Evolutionary conservation across 2,113 vertebrate species (phyloP), one percentile per base, ranked within the genome.

Genomic region (Aptenodytes patagonicus): DNA sequence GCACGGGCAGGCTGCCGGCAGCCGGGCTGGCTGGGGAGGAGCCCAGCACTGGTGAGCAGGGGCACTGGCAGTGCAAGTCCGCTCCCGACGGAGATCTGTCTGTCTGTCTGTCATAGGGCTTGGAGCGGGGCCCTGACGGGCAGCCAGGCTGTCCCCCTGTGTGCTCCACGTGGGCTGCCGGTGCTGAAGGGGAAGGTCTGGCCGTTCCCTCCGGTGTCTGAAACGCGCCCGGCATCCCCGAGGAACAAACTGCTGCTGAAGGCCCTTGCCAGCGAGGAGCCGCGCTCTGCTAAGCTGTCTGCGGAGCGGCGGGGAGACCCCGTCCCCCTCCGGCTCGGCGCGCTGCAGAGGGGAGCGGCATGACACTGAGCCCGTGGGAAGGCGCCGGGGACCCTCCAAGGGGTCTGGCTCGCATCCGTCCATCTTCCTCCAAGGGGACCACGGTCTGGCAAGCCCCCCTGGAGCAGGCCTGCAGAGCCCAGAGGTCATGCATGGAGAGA

Each of bases 361-460:
- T 9, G 60, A 73, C 40, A 25, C 32, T 3, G 0, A 83, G 60
- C 31, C 71, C 13, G 0, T 32, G 64, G 60, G 52, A 90, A 92
- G 68, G 64, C 17, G 13, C 26, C 4, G 2, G 3, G 60, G 32
- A 92, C 29, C 47, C 52, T 87, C 47, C 0, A 2, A 60, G 47
- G 54, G 34, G 28, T 87, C 71, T 89, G 64, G 29, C n/a, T 81
- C 1, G 0, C 75, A 29, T 76, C 46, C 54, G 12, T 90, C 73
- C 13, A 20, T 51, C 81, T 51, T 87, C 4, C 0, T 61, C 49
- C 5, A 2, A 68, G 29, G n/a, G 40, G 11, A n/a, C 10, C 2
- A 0, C 3, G 2, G n/a, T 62, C 24, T 2, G 1, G 29, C 3
- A 3, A 49, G 65, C 24, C 26, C 69, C 17, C 5, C 5, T 9